Percentiles rank a stretch among this genome's conserved stretches.
Evolutionary conservation across 2,888 invertebrate genomes (phyloP).

Genomic region (Agrilus mali): DNA sequence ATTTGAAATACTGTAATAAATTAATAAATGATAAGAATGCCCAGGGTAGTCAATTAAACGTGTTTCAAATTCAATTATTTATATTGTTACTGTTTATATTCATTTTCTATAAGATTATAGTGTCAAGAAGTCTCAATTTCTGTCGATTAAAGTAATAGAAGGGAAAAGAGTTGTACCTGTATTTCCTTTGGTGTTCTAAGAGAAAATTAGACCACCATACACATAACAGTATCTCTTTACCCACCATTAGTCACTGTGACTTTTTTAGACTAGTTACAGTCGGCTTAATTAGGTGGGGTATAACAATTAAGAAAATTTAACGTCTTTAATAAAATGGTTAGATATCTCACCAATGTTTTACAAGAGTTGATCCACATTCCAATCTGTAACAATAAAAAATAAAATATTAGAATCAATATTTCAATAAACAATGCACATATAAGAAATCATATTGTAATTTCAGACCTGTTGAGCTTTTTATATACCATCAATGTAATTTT

Average conservation of each 20-base stretch:
- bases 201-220: conserved; percentile 22
- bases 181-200: conserved; percentile 23
- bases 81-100: too few species aligned
- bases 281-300: conserved; percentile 30
- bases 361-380: too few species aligned
- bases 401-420: not conserved
- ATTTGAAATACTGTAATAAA: too few species aligned
- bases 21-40: too few species aligned
- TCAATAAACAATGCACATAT: not conserved
- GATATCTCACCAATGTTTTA: too few species aligned
- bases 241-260: conserved; percentile 26
- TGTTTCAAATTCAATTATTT: too few species aligned
- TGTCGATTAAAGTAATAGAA: too few species aligned
- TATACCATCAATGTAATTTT: too few species aligned
- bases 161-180: conserved; percentile 17
- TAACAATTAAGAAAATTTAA: not conserved
- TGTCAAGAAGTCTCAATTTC: too few species aligned
- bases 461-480: conserved; percentile 22
- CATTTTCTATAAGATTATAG: too few species aligned
- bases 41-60: too few species aligned
- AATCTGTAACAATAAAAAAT: conserved; percentile 1
- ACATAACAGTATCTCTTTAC: conserved; percentile 25
- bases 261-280: conserved; percentile 20
- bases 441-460: conserved; percentile 5
- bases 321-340: too few species aligned